Base-by-base conservation (phyloP, 2,888 invertebrate genomes). In the Micropterix aruncella region DNA sequence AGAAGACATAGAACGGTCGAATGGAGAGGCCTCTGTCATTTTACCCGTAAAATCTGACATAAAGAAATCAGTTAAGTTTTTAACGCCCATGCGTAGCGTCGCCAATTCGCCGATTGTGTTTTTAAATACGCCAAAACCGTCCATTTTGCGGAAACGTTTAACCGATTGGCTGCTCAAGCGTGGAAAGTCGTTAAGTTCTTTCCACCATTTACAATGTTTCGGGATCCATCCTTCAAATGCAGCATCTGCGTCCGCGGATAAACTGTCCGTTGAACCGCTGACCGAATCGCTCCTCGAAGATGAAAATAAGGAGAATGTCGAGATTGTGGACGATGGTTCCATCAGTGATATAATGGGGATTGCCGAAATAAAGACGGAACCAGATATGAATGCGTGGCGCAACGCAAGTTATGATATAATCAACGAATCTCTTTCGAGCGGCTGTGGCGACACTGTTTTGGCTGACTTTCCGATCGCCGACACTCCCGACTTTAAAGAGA, bases 151-250 rank as follows among this genome's bases (percentile, higher is more conserved):
- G 12, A 27, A 27, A 12, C 27, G 27, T 12, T 27, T 27, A 27
- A 12, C 27, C 27, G 58, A 62, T 1, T 77, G 77, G 77, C 55
- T 77, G 3, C 57, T 63, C 38, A 70, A 70, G 47, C 58, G 63
- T 14, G 74, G 74, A 0, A 74, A 73, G 51, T 63, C 67, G 0
- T 40, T 71, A 1, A 60, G 65, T 40, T 60, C 65, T 0, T 75
- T 65, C 51, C 70, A 69, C 12, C 74, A 75, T 53, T 56, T 76
- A 19, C 72, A 73, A 53, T 75, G 73, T 52, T 76, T 75, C 27
- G 72, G 69, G 2, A 51, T 70, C 9, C 56, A 65, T 38, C 63
- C 66, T 42, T 42, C 65, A 12, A 44, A 56, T 0, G 50, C 52
- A 0, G 49, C 47, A 12, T 45, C 27, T 27, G 5, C 27, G 5